Base-by-base conservation (phyloP, 1,140 invertebrate species). In the Ditylenchus dipsaci region DNA sequence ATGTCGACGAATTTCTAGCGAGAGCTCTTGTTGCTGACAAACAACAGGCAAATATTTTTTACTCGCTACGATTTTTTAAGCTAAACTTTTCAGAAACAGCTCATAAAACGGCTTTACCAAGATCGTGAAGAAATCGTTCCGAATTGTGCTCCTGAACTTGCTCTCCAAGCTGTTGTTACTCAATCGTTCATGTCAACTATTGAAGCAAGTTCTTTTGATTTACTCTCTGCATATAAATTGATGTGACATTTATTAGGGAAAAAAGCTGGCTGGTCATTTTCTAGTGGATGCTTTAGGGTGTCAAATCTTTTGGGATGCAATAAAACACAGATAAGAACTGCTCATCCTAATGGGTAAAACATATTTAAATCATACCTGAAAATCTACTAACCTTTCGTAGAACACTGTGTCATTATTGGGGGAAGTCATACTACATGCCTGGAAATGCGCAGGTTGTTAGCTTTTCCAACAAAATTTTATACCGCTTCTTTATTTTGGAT, bases 371-470 rank as follows among this genome's bases (percentile, higher is more conserved):
- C 26, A 30, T 26, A 27, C 1, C 15, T 56, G 42, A 56, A 11
- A 13, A 9, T 65, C 1, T 27, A 45, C 8, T 23, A 11, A 43
- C 29, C 23, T 33, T 68, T 38, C 43, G 69, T 43, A 70, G 68
- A 26, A 57, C 43, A 53, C 33, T n/a, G 21, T 70, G 68, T 19
- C 15, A 53, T 8, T 19, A 33, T 29, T 67, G 63, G 68, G 68
- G 68, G 42, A 13, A 19, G 27, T 33, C 23, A 70, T 70, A 56
- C 49, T 70, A 21, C 45, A 59, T 11, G 67, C 68, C 1, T 70
- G 68, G 68, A 70, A 70, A 30, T 59, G 29, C 26, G 68, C 68
- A 26, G 33, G 33, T 38, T 38, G 11, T 38, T 38, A 5, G n/a
- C 33, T 38, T 38, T 38, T 38, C 11, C 33, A 38, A 11, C 33